These are phyloP conservation scores for Chionis minor DNA, from an alignment of 2,113 vertebrate species.

Conservation along the genomic window DNA sequence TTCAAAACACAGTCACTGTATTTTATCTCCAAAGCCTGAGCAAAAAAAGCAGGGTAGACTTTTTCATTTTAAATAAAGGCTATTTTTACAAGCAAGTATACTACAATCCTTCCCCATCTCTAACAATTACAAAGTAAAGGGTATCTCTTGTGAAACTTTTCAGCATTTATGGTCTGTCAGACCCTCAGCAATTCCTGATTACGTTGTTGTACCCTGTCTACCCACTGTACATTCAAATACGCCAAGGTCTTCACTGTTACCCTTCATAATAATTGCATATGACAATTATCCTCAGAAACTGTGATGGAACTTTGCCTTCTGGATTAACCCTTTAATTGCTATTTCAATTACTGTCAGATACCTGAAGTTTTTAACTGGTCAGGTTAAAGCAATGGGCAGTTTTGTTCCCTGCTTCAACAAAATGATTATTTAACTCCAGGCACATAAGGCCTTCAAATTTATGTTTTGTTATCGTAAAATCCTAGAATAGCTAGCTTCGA, in stretches of 20 bases:
- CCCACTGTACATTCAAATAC: background rate
- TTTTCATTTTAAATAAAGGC: background rate
- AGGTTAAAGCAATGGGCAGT: background rate
- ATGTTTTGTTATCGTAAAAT: background rate
- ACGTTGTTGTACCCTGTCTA: background rate
- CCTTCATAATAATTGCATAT: background rate
- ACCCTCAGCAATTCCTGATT: background rate
- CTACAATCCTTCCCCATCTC: background rate
- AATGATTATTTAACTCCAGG: background rate
- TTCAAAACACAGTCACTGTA: background rate
- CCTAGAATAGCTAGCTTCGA: background rate
- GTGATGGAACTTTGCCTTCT: background rate
- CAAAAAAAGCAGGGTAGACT: background rate
- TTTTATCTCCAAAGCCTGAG: background rate
- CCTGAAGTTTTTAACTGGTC: background rate
- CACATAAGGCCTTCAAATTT: background rate
- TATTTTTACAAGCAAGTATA: background rate
- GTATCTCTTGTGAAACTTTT: background rate
- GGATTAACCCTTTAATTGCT: background rate
- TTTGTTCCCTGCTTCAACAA: background rate
- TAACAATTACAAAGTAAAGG: background rate
- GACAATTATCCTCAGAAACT: background rate
- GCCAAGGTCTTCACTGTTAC: background rate
- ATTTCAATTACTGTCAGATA: background rate
- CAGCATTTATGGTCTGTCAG: background rate